phyloP scores from a whole-genome alignment of 1,140 invertebrate species.

The Drosophila dunni region DNA sequence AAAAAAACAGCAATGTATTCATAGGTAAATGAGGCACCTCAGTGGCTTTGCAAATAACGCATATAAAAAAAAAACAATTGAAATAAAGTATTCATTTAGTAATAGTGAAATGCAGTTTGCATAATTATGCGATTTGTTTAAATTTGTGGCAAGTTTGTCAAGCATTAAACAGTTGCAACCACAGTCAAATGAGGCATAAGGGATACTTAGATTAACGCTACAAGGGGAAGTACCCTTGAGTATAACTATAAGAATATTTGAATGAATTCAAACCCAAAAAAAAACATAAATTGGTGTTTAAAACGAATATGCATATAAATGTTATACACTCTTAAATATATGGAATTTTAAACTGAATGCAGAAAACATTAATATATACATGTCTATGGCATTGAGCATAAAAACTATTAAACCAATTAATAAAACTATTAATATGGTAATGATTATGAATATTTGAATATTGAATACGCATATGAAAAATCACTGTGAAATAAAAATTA shows the following conservation, averaged over 20 bases:
- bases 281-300: no score
- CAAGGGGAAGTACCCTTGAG: neutral
- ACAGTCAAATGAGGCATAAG: neutral
- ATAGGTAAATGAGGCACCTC: neutral
- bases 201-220: neutral
- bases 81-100: neutral
- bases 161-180: neutral
- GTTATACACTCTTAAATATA: no score
- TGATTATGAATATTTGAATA: no score
- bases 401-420: no score
- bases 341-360: no score
- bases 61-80: neutral
- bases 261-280: neutral
- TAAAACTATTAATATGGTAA: no score
- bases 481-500: no score
- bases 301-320: no score
- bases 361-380: no score
- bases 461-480: no score
- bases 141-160: constrained; percentile 3
- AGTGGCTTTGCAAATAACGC: constrained; percentile 2
- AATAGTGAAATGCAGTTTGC: neutral
- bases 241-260: neutral
- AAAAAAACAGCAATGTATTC: neutral
- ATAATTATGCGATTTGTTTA: neutral
- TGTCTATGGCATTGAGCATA: no score